These are phyloP conservation scores for Ophion ellenae DNA, from an alignment of 2,888 invertebrate species.

Conservation along the genomic window DNA sequence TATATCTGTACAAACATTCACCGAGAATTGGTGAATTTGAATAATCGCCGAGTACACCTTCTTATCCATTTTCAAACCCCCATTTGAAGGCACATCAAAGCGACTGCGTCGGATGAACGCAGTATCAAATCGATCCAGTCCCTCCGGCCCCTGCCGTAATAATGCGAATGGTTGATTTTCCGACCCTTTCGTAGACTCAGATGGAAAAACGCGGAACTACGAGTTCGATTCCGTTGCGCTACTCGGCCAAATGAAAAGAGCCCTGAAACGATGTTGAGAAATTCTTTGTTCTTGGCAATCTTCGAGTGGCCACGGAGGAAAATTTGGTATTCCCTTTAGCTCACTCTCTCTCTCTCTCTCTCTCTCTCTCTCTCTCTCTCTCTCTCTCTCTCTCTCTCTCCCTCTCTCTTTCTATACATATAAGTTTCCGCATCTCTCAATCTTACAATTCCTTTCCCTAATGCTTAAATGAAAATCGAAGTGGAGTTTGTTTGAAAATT, in stretches of 20 bases:
- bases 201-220: neutral
- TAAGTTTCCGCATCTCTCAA: neutral
- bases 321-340: neutral
- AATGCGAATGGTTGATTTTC: neutral
- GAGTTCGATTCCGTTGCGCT: constrained; percentile 15
- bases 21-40: neutral
- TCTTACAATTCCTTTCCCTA: neutral
- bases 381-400: neutral
- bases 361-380: neutral
- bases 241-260: constrained; percentile 7
- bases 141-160: neutral
- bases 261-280: constrained; percentile 2
- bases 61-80: neutral
- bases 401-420: neutral
- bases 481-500: constrained; percentile 69
- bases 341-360: neutral
- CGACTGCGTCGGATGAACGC: neutral
- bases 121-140: too few species aligned
- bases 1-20: neutral
- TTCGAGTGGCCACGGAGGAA: constrained; percentile 6
- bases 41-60: neutral
- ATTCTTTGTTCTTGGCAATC: constrained; percentile 19
- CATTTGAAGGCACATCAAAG: neutral
- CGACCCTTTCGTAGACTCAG: constrained; percentile 8
- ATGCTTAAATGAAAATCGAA: constrained; percentile 6